These are phyloP conservation scores for Hyperoplus lanceolatus DNA, from an alignment of 2,797 vertebrate genomes.

Conservation along the genomic window DNA sequence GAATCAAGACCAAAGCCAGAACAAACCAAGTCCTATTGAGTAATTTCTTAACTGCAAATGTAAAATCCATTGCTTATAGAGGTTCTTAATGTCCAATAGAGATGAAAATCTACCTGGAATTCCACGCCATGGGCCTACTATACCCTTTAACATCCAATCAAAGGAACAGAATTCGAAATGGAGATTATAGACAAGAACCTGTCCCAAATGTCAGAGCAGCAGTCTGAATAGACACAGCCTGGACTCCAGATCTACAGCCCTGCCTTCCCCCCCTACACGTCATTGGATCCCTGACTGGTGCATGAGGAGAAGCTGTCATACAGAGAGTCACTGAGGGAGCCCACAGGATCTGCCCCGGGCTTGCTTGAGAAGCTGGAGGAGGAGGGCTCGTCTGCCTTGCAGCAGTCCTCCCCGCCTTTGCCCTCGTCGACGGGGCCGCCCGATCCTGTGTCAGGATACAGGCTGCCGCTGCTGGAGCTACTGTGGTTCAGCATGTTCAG, in stretches of 20 bases:
- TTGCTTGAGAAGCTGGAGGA: conserved; percentile 75
- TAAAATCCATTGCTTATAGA: neutral
- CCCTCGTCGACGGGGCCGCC: conserved; percentile 68
- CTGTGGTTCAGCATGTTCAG: conserved; percentile 88
- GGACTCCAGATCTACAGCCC: conserved; percentile 5
- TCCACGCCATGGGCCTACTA: neutral
- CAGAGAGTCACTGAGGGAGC: conserved; percentile 91
- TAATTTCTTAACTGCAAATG: neutral
- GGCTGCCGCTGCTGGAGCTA: conserved; percentile 74
- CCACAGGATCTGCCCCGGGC: conserved; percentile 82
- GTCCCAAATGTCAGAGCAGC: neutral
- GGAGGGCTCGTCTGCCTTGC: conserved; percentile 77
- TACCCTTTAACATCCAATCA: conserved; percentile 13
- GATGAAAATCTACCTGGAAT: conserved; percentile 14
- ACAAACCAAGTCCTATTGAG: neutral
- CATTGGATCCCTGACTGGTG: conserved; percentile 90
- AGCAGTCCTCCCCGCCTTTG: conserved; percentile 75
- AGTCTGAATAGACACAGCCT: neutral
- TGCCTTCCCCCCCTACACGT: conserved; percentile 72
- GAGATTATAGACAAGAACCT: neutral
- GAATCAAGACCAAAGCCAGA: conserved; percentile 1
- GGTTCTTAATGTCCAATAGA: neutral
- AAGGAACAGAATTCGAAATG: neutral
- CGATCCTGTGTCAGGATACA: conserved; percentile 80
- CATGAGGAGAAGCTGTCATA: conserved; percentile 94